Evolutionary conservation across 1,140 invertebrate genomes (phyloP), one percentile per base, ranked within the genome.

Genomic region (Centruroides sculpturatus): DNA sequence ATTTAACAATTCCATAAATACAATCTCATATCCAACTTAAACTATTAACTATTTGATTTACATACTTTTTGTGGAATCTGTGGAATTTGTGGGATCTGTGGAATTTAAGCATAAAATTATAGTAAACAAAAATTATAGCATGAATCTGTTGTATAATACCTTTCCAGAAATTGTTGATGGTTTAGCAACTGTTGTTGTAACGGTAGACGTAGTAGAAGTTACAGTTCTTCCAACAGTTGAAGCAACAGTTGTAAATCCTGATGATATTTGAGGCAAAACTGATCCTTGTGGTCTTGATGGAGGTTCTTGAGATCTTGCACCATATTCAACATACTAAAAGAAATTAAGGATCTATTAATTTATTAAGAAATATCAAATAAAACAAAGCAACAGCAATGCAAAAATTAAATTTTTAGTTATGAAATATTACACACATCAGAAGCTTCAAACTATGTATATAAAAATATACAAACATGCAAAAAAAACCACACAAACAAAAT

Each of bases 261-360:
- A 74, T 9, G 75, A 78, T 6, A 62, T n/a, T 47, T 47, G 80
- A 75, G 7, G 79, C 76, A 47, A 85, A 6, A 47, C 47, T 34
- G 59, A 59, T 48, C 67, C 52, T 68, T 85, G 82, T 1, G 85
- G 83, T 67, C 85, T 82, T 13, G 80, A 80, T 4, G 91, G 90
- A 8, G 92, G 92, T 70, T 96, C 92, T 72, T 88, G 82, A 59
- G 83, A 84, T 69, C 86, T 83, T 47, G 87, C 79, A 47, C 91
- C 92, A 72, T 83, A 95, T 69, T 94, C 90, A n/a, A 94, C 83
- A 71, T 91, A 95, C 76, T 81, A 69, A 3, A 71, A 69, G 55
- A 7, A 58, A n/a, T 41, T 41, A 23, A 23, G 23, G 2, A 23
- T 23, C 23, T 10, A 49, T 9, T 49, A 49, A 1, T n/a, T 10